Conservation (phyloP, 2,888 invertebrate species). For the Cheilosia variabilis region DNA sequence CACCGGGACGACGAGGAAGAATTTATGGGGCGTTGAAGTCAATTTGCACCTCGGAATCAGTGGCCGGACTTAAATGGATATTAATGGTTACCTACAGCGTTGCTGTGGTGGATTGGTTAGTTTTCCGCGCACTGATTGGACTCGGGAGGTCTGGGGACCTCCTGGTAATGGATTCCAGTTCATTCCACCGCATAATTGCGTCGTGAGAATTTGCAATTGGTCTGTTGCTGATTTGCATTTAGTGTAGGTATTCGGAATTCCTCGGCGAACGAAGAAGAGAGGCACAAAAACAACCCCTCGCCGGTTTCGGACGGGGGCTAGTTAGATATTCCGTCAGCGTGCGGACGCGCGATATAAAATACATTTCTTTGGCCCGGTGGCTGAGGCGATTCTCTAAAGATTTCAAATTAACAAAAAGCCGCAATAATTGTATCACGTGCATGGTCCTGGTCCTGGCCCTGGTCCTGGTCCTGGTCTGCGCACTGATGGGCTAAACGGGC, state of each 20-base stretch:
- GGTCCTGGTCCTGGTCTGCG: not conserved
- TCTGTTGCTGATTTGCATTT: conserved; percentile 63
- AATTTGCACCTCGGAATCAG: conserved; percentile 76
- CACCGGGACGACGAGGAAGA: conserved; percentile 47
- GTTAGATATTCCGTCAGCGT: conserved; percentile 70
- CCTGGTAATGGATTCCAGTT: conserved; percentile 52
- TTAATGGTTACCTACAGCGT: conserved; percentile 73
- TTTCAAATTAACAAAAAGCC: conserved; percentile 79
- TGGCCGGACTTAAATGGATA: conserved; percentile 75
- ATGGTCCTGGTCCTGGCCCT: conserved; percentile 17
- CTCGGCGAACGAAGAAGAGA: not conserved
- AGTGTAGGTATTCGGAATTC: conserved; percentile 27
- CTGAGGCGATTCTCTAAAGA: conserved; percentile 76
- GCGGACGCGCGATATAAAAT: conserved; percentile 67
- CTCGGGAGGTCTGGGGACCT: conserved; percentile 63
- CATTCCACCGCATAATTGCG: conserved; percentile 69
- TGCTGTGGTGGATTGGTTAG: conserved; percentile 60
- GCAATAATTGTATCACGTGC: conserved; percentile 83
- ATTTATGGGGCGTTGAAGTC: conserved; percentile 77
- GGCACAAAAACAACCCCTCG: conserved; percentile 35
- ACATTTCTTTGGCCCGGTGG: conserved; percentile 35
- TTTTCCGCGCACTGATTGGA: conserved; percentile 70
- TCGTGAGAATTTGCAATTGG: conserved; percentile 74
- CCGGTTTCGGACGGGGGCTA: conserved; percentile 8
- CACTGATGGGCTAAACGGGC: conserved; percentile 31